Percentiles rank a stretch among this genome's conserved stretches.
Conservation (phyloP, 2,113 vertebrate genomes). For the Dasypus novemcinctus region DNA sequence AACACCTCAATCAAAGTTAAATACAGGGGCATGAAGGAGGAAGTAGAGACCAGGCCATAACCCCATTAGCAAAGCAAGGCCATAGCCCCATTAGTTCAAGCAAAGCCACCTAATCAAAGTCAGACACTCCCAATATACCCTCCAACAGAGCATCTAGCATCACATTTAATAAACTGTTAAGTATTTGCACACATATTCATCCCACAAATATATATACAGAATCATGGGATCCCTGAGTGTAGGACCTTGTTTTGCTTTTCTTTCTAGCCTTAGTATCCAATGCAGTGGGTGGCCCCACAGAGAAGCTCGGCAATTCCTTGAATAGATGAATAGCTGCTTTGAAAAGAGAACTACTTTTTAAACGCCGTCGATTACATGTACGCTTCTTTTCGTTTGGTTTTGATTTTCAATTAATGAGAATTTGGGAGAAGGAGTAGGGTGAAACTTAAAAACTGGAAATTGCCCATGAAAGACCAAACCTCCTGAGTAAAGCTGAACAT, state of each 20-base stretch:
- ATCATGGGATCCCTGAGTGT: neutral
- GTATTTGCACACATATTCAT: neutral
- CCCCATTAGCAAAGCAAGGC: neutral
- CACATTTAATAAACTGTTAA: neutral
- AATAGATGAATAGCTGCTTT: neutral
- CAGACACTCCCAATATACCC: neutral
- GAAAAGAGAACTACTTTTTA: neutral
- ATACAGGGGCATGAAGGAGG: neutral
- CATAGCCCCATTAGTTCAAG: neutral
- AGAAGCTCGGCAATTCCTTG: neutral
- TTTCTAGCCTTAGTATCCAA: neutral
- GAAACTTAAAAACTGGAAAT: neutral
- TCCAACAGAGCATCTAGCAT: neutral
- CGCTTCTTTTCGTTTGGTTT: neutral
- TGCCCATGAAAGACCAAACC: neutral
- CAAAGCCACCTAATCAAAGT: neutral
- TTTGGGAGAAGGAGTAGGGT: neutral
- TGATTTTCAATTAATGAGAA: neutral
- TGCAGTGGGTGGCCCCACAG: fast-evolving
- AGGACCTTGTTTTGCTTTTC: neutral
- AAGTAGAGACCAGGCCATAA: neutral
- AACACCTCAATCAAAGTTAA: neutral
- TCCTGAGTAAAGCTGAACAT: neutral
- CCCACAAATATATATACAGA: neutral
- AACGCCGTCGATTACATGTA: neutral